Evolutionary conservation across 2,113 vertebrate genomes (phyloP).

Genomic region (Myrmophylax atrothorax): DNA sequence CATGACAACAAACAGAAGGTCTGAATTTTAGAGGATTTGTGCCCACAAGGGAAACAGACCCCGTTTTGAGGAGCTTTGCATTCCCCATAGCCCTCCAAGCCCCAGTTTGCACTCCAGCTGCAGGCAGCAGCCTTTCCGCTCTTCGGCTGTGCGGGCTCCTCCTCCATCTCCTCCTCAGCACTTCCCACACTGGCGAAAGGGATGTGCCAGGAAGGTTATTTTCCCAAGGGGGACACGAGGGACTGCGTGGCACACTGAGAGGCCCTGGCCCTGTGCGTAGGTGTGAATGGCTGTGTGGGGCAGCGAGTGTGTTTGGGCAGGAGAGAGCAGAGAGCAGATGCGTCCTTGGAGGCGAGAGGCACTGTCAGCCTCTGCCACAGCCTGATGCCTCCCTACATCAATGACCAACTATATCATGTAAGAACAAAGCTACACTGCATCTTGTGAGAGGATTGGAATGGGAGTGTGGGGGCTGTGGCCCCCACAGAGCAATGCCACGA

Average conservation of each 20-base stretch:
- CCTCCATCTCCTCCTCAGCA: not conserved
- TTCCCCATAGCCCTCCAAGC: not conserved
- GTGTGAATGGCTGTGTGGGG: accelerated
- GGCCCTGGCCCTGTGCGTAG: not conserved
- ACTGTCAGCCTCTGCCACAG: not conserved
- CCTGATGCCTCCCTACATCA: not conserved
- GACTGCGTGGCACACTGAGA: not conserved
- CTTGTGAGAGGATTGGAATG: not conserved
- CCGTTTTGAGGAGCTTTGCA: not conserved
- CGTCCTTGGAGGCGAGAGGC: not conserved
- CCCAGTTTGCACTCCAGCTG: not conserved
- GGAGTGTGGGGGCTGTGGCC: accelerated
- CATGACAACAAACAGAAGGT: not conserved
- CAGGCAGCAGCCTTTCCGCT: not conserved
- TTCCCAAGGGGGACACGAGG: accelerated
- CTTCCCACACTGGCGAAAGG: not conserved
- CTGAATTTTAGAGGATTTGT: not conserved
- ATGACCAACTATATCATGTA: not conserved
- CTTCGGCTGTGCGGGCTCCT: accelerated
- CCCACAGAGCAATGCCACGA: not conserved
- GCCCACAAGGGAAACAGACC: not conserved
- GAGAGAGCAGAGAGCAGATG: not conserved
- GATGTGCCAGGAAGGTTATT: not conserved
- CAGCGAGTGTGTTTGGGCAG: not conserved
- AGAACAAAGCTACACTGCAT: not conserved